Conservation (phyloP, 2,113 vertebrate genomes). For the Ailurus styani region DNA sequence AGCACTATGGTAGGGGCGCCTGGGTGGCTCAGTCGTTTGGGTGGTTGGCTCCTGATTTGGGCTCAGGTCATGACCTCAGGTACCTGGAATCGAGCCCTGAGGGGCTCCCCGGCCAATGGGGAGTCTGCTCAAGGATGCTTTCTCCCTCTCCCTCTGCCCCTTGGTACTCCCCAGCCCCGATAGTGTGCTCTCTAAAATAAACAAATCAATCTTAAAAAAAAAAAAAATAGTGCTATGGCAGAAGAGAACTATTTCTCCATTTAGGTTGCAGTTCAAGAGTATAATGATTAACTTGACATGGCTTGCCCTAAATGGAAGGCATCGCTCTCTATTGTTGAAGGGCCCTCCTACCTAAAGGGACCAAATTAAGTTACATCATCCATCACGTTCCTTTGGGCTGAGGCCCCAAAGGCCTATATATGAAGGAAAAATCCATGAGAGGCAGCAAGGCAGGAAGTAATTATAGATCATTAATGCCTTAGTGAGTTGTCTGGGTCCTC, state of each 20-base stretch:
- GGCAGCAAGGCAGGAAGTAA: background rate
- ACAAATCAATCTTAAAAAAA: background rate
- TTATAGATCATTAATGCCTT: background rate
- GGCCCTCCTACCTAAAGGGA: slow-evolving; percentile 24
- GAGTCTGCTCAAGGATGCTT: background rate
- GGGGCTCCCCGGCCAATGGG: background rate
- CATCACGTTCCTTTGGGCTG: slow-evolving; percentile 1
- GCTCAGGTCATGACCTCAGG: background rate
- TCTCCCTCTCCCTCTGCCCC: background rate
- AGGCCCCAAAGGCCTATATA: background rate
- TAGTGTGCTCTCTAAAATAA: background rate
- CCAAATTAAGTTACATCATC: slow-evolving; percentile 56
- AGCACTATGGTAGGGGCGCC: background rate
- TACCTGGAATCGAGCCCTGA: background rate
- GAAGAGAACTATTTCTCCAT: background rate
- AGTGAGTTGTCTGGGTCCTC: background rate
- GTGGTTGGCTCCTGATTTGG: background rate
- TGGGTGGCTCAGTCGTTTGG: background rate
- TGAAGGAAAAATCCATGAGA: background rate
- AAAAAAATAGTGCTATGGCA: background rate
- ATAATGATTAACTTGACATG: slow-evolving; percentile 52
- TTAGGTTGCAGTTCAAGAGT: slow-evolving; percentile 1
- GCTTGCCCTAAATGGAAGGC: background rate
- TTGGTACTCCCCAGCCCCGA: fast-evolving
- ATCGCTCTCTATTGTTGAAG: background rate